Conservation (phyloP, 2,113 vertebrate species). For the Microcebus tavaratra region DNA sequence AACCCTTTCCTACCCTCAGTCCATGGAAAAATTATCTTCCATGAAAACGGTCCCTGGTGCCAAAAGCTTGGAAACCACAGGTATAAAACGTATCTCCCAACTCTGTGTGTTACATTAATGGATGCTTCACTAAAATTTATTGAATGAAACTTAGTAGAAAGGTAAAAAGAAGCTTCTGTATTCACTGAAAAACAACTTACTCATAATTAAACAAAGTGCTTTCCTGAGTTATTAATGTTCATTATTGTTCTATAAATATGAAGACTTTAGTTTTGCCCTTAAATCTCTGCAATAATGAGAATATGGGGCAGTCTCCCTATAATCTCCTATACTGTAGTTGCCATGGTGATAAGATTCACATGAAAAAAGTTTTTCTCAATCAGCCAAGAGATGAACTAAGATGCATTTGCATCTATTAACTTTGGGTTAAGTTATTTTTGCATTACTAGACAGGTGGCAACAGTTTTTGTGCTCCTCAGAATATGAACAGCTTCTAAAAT, state of each 20-base stretch:
- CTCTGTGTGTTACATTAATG: not conserved
- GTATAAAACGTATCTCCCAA: not conserved
- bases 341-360: not conserved
- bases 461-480: conserved; percentile 36
- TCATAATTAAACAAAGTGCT: not conserved
- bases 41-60: too few relatives aligned
- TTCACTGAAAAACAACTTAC: not conserved
- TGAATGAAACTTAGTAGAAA: not conserved
- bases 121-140: not conserved
- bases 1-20: too few relatives aligned
- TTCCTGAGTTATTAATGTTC: not conserved
- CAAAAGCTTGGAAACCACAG: too few relatives aligned
- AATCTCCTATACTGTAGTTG: not conserved
- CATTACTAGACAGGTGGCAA: conserved; percentile 14
- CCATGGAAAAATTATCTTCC: too few relatives aligned
- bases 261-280: not conserved
- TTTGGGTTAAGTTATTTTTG: conserved; percentile 31
- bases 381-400: not conserved
- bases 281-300: conserved; percentile 4
- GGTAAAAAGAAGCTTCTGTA: not conserved
- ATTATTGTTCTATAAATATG: conserved; percentile 17
- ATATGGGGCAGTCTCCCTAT: not conserved
- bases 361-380: conserved; percentile 6
- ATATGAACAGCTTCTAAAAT: conserved; percentile 54
- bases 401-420: conserved; percentile 55